phyloP scores from a whole-genome alignment of 2,888 invertebrate species.

The Yponomeuta sedellus region DNA sequence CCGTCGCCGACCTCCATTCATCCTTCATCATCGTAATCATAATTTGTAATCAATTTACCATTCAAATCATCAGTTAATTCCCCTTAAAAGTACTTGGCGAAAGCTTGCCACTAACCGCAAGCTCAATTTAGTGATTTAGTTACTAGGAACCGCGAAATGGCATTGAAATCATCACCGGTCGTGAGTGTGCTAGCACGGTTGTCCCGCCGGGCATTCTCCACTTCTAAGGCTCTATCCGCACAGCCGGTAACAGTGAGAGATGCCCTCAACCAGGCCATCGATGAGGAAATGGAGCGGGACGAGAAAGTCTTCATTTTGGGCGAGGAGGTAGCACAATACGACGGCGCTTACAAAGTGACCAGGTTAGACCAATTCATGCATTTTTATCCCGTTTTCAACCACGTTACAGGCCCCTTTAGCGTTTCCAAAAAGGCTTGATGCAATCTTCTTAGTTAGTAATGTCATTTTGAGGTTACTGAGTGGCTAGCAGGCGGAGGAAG shows the following conservation, averaged over 20 bases:
- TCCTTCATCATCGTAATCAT: constrained; percentile 47
- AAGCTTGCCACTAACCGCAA: constrained; percentile 34
- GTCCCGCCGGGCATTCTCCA: constrained; percentile 60
- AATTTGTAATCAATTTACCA: constrained; percentile 48
- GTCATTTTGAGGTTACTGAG: background rate
- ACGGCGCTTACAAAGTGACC: constrained; percentile 97
- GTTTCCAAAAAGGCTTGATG: background rate
- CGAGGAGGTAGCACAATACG: constrained; percentile 99
- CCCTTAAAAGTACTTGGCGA: constrained; percentile 30
- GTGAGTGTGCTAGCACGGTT: constrained; percentile 47
- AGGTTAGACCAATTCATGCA: constrained; percentile 41
- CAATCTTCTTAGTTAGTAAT: background rate
- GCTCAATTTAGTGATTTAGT: constrained; percentile 29
- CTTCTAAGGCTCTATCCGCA: constrained; percentile 50
- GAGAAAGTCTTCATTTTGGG: constrained; percentile 94
- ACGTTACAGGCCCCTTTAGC: background rate
- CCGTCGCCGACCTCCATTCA: constrained; percentile 64
- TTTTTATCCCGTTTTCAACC: background rate
- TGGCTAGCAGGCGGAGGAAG: background rate
- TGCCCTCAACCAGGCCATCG: constrained; percentile 96
- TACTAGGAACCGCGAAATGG: constrained; percentile 44
- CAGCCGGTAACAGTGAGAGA: constrained; percentile 95
- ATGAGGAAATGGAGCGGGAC: constrained; percentile 97
- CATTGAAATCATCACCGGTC: constrained; percentile 66
- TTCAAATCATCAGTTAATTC: constrained; percentile 29